Evolutionary conservation across 2,888 invertebrate species (phyloP).

Genomic region (Nudaria mundana): DNA sequence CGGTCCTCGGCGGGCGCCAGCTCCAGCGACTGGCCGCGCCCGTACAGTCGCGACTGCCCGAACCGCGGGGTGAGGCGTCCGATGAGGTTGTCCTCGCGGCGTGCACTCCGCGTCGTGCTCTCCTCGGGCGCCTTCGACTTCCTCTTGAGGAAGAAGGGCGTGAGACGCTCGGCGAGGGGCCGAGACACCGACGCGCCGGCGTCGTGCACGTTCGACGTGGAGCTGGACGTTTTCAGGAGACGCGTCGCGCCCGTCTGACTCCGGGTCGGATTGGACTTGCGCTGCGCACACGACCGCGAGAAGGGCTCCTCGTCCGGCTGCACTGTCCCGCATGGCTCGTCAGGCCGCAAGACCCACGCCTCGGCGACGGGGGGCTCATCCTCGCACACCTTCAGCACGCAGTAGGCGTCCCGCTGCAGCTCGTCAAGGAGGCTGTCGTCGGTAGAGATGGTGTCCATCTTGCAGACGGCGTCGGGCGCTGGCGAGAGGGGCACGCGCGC

Average conservation of each 20-base stretch:
- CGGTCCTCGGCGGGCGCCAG: conserved; percentile 48
- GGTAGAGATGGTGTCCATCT: conserved; percentile 64
- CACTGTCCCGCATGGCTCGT: conserved; percentile 25
- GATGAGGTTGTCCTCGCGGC: conserved; percentile 67
- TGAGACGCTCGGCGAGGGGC: conserved; percentile 65
- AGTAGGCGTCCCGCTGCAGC: conserved; percentile 64
- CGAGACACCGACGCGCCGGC: conserved; percentile 54
- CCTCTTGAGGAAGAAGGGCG: conserved; percentile 74
- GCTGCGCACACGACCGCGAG: conserved; percentile 64
- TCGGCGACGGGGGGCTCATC: conserved; percentile 45
- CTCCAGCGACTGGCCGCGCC: conserved; percentile 70
- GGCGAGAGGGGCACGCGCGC: conserved; percentile 78
- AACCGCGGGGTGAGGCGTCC: conserved; percentile 71
- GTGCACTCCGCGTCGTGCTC: conserved; percentile 35
- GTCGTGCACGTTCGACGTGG: conserved; percentile 73
- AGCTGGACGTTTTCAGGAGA: conserved; percentile 66
- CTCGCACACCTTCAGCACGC: conserved; percentile 67
- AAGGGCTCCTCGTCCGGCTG: conserved; percentile 50
- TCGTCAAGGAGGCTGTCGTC: conserved; percentile 73
- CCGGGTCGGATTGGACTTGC: conserved; percentile 73
- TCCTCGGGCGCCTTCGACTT: conserved; percentile 63
- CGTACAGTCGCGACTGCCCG: conserved; percentile 66
- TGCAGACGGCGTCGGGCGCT: conserved; percentile 46
- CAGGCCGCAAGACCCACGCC: conserved; percentile 27
- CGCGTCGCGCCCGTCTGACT: conserved; percentile 50